Evolutionary conservation across 2,113 vertebrate species (phyloP), one percentile per base, ranked within the genome.

Genomic region (Syrrhaptes paradoxus): DNA sequence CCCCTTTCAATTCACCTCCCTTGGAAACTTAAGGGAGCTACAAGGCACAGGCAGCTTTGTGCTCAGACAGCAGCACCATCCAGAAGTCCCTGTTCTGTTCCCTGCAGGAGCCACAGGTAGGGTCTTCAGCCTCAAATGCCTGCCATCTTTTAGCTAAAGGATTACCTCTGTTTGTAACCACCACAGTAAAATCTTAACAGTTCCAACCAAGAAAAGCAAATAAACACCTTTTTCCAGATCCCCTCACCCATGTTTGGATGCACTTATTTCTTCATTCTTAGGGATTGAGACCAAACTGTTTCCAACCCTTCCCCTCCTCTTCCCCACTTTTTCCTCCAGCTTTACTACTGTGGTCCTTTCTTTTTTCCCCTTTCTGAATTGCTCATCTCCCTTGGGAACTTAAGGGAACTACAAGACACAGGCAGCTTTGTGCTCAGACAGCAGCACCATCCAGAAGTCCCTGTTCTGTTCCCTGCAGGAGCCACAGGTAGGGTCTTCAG

Each of bases 261-360:
- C 28, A 12, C 1, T 58, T 2, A 32, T 59, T 67, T 82, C 45
- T 15, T 85, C 6, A 34, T 43, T 38, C 4, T 63, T 29, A 32
- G 7, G 6, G 13, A 32, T 65, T 70, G 57, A 61, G 16, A 48
- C 7, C 15, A 75, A 81, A 66, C 9, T 25, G 2, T 29, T 66
- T 4, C 6, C 25, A 84, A 9, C 9, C 4, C 7, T 43, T 10
- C 8, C 10, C 3, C 18, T 16, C 4, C 31, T 43, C 4, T 7
- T 8, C 17, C 5, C 22, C 29, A 13, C 5, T 31, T 66, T n/a
- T 9, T 7, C 5, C 10, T 49, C 22, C 19, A 55, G 9, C 8
- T 45, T 58, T 75, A 59, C 20, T 58, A 43, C 8, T 32, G 1
- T 65, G 7, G 3, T 74, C 7, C 24, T 8, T 29, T 24, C 38